These are phyloP conservation scores for Microtus richardsoni DNA, from an alignment of 2,113 vertebrate genomes.

Conservation along the genomic window DNA sequence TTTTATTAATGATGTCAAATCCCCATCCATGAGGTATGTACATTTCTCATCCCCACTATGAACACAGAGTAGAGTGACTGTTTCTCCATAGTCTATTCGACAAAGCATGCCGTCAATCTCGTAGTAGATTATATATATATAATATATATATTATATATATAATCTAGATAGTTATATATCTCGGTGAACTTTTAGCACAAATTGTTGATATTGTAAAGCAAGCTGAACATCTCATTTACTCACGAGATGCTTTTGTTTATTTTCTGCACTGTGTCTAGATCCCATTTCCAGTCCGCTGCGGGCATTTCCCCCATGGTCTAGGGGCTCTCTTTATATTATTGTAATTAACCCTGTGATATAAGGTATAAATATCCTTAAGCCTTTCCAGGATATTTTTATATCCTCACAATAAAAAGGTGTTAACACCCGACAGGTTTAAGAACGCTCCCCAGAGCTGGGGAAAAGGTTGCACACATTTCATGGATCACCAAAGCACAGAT, in stretches of 20 bases:
- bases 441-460: background rate
- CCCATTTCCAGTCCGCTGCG: background rate
- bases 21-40: background rate
- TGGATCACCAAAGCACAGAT: background rate
- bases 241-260: background rate
- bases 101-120: background rate
- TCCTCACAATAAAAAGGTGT: background rate
- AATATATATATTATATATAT: too few species aligned
- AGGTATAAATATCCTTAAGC: background rate
- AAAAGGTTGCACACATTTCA: background rate
- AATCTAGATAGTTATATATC: background rate
- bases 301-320: background rate
- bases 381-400: slow-evolving; percentile 13
- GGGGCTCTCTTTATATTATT: background rate
- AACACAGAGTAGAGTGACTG: background rate
- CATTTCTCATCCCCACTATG: background rate
- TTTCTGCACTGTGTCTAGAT: background rate
- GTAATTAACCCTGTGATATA: background rate
- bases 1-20: background rate
- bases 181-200: background rate
- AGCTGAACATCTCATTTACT: background rate
- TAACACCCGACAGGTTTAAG: background rate
- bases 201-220: background rate
- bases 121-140: background rate
- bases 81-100: background rate